Evolutionary conservation across 2,888 invertebrate genomes (phyloP), one percentile per base, ranked within the genome.

Genomic region (Chloroclystis v-ata): DNA sequence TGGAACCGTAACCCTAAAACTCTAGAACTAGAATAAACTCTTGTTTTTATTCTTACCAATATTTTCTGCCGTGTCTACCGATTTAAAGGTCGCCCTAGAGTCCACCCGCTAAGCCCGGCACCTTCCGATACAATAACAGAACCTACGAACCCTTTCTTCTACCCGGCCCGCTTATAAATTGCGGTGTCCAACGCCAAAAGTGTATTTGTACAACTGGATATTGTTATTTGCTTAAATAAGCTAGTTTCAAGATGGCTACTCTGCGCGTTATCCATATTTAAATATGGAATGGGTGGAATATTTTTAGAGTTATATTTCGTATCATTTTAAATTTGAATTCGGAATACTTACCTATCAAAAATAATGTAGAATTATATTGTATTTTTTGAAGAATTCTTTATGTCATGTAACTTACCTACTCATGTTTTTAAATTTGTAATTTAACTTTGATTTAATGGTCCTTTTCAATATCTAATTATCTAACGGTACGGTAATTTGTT

Each of bases 121-220:
- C 85, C 87, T 86, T 83, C 81, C 82, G 78, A 86, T 84, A 87
- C 86, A 87, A 87, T 86, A 86, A 85, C 86, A 82, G 73, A 75
- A 80, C 82, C 83, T 82, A 83, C 86, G 81, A 75, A 82, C 84
- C 84, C 84, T 84, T 83, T 78, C 83, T 77, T 78, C 63, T 56
- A 56, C 61, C 63, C 49, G 49, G 37, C 66, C 72, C 72, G 69
- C 73, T 77, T 82, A 82, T 84, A 83, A 83, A 84, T 83, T 84
- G 85, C 79, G 83, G 82, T 84, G 84, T 82, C 82, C 84, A 71
- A 76, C 75, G 69, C 66, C 60, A 63, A 66, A 57, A 46, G 51
- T 48, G 60, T 70, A 63, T 35, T 67, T 68, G 73, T 73, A 35
- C 35, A 35, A 35, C 71, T 74, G 69, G 65, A 77, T 77, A 73